Percentiles rank a stretch among this genome's conserved stretches.
These are phyloP conservation scores for Mellivora capensis DNA, from an alignment of 2,113 vertebrate species.

Conservation along the genomic window DNA sequence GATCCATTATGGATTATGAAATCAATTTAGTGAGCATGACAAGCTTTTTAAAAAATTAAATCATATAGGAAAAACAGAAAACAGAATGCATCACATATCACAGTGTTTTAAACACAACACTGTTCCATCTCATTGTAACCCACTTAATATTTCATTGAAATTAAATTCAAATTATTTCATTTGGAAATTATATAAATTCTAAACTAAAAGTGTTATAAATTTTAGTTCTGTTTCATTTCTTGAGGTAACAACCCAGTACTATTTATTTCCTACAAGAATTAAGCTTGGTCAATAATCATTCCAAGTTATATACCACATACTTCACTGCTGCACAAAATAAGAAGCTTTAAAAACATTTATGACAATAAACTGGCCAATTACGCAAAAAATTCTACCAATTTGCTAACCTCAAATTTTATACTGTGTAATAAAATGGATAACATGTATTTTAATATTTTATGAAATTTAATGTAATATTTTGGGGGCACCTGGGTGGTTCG, in stretches of 20 bases:
- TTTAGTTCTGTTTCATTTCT: slow-evolving; percentile 33
- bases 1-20: slow-evolving; percentile 21
- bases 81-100: background rate
- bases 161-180: slow-evolving; percentile 39
- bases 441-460: background rate
- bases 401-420: slow-evolving; percentile 8
- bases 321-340: background rate
- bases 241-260: background rate
- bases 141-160: background rate
- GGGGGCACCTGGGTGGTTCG: too few species aligned
- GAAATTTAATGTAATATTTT: background rate
- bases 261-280: slow-evolving; percentile 22
- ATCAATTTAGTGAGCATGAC: slow-evolving; percentile 16
- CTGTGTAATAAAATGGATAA: background rate
- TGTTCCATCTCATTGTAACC: background rate
- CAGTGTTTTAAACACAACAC: background rate
- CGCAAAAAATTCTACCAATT: background rate
- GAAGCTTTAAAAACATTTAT: slow-evolving; percentile 22
- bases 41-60: slow-evolving; percentile 45
- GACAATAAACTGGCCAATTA: background rate
- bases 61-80: slow-evolving; percentile 7
- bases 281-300: slow-evolving; percentile 4
- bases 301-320: slow-evolving; percentile 12
- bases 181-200: slow-evolving; percentile 15
- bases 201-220: background rate